Conservation (phyloP, 37 sponge, comb jelly and placozoan species). For the Hexactinellida sp. region DNA sequence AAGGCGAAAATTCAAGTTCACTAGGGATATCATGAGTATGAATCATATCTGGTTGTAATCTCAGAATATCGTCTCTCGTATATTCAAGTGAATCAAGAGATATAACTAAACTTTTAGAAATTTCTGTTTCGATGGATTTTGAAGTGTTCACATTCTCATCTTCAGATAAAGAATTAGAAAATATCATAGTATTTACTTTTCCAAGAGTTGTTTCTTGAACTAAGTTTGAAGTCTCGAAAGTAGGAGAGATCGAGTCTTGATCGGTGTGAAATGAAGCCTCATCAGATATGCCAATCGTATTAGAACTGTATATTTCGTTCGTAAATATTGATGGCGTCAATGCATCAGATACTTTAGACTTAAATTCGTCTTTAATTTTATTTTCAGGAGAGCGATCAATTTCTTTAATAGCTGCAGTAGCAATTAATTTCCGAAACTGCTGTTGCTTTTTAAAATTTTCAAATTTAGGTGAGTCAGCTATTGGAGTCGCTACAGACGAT, state of each 20-base stretch:
- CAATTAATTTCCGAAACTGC: background rate
- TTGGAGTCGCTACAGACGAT: background rate
- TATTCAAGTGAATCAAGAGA: background rate
- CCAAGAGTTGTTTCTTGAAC: background rate
- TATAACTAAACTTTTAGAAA: background rate
- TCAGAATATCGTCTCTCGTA: background rate
- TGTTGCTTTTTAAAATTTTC: background rate
- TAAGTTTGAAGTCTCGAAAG: background rate
- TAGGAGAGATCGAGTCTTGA: background rate
- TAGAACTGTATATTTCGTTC: background rate
- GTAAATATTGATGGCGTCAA: background rate
- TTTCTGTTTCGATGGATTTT: background rate
- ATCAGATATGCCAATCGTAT: no score
- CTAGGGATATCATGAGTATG: background rate
- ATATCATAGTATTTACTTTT: background rate
- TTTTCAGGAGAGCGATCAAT: background rate
- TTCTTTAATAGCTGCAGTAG: background rate
- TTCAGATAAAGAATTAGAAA: background rate
- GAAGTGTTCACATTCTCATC: background rate
- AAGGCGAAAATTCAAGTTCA: background rate
- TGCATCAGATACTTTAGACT: background rate
- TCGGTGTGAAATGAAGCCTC: background rate
- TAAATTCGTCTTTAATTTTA: background rate
- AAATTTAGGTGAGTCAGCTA: background rate
- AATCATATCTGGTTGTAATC: background rate